Evolutionary conservation across 1,140 invertebrate species (phyloP), one percentile per base, ranked within the genome.

Genomic region (Meloidogyne hapla): DNA sequence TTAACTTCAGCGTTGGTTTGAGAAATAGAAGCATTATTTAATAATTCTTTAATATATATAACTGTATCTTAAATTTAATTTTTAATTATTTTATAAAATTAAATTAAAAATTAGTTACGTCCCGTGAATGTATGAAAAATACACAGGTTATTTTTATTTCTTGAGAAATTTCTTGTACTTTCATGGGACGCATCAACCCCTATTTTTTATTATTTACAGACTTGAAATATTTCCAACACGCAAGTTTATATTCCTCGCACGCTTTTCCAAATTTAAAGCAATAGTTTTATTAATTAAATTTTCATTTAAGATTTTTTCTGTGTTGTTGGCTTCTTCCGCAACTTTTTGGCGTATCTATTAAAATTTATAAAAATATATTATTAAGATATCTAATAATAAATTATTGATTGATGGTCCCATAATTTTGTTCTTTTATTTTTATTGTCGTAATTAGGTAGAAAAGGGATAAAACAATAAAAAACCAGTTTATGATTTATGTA

Each of bases 311-410:
- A 86, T 86, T 40, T 83, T 74, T 66, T 86, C 85, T 21, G 81
- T 86, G 66, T 86, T 81, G 23, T 83, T 83, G 45, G 84, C 80
- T 69, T 87, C 87, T n/a, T n/a, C n/a, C n/a, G 69, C 56, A n/a
- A 86, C 83, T 26, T 84, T 82, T 70, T 87, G 76, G 40, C 78
- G 80, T 69, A 86, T 86, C 79, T 86, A 64, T 64, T 80, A 40
- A n/a, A 80, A 64, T 15, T 25, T 2, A 9, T 48, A 25, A 69
- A 69, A n/a, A n/a, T n/a, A n/a, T n/a, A n/a, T n/a, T n/a, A n/a
- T n/a, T n/a, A n/a, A n/a, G n/a, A n/a, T n/a, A n/a, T n/a, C n/a
- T n/a, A n/a, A n/a, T n/a, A n/a, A n/a, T n/a, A n/a, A n/a, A n/a
- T 33, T 8, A 33, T 33, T 33, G 25, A 69, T 18, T n/a, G n/a